Evolutionary conservation across 2,113 vertebrate species (phyloP), one percentile per base, ranked within the genome.

Genomic region (Amblyornis subalaris): DNA sequence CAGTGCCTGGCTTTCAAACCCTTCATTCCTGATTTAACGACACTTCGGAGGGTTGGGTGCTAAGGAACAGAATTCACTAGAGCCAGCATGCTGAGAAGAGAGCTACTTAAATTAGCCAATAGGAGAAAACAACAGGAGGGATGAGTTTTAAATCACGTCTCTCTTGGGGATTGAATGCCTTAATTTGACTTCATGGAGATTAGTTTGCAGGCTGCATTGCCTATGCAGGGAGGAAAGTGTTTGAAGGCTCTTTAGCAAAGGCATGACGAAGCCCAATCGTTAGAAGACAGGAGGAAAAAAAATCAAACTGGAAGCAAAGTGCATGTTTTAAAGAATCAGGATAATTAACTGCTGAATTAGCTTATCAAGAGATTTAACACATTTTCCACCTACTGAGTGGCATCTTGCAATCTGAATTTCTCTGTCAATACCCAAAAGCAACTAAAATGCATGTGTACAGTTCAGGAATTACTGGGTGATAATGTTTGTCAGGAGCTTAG

Each of bases 171-270:
- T 33, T 95, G 80, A 95, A 93, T 61, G 86, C 76, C 70, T 96
- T 95, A 95, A 96, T 96, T 92, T 95, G 95, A 93, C 95, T 96
- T 96, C 91, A 95, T 90, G 95, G 94, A 96, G 96, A 96, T 96
- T 95, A 96, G 86, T 66, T 96, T 95, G 80, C 90, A 87, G 80
- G 89, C 91, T 93, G 89, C 84, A 89, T 90, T 92, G 79, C 80
- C 91, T 78, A 2, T 90, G 89, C 84, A 82, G 84, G 73, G 69
- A 93, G 40, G 45, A 90, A 92, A 94, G 28, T 65, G 51, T 96
- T 94, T 95, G 95, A 95, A 96, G 91, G 86, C 94, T 96, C 84
- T 94, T 96, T 92, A 96, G 93, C 70, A 95, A 87, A 95, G 65
- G 60, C 91, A 89, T 81, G 86, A 90, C 0, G 1, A 96, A 95